Percentiles rank a stretch among this genome's conserved stretches.
Conservation (phyloP, 2,797 vertebrate species). For the Hirundo rustica region DNA sequence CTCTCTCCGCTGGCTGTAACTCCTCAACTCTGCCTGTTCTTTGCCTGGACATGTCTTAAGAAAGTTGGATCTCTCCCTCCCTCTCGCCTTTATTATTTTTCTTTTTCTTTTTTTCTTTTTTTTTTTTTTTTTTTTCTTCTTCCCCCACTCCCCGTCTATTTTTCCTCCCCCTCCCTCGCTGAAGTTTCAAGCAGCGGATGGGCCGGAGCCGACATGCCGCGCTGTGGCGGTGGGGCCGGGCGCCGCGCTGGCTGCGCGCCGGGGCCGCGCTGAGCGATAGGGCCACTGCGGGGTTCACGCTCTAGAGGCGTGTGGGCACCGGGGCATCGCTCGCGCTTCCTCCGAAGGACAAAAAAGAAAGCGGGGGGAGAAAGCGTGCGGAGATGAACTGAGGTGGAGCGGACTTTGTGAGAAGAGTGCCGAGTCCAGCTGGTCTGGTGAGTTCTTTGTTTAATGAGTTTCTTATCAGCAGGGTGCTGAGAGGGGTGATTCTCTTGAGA, state of each 20-base stretch:
- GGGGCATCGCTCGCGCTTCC: neutral
- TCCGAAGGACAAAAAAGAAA: neutral
- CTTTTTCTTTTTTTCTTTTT: neutral
- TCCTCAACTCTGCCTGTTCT: conserved; percentile 57
- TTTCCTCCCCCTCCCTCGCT: neutral
- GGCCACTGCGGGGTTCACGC: conserved; percentile 35
- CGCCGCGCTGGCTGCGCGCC: neutral
- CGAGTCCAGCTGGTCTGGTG: conserved; percentile 81
- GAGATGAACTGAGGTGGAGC: conserved; percentile 73
- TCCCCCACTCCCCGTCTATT: neutral
- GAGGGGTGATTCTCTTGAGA: neutral
- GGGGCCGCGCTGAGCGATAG: conserved; percentile 54
- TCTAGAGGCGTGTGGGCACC: neutral
- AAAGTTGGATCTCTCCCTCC: conserved; percentile 64
- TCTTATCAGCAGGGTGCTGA: neutral
- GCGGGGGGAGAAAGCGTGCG: neutral
- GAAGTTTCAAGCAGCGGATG: neutral
- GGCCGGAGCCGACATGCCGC: conserved; percentile 51
- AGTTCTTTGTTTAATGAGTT: conserved; percentile 73
- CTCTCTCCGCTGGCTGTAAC: conserved; percentile 38
- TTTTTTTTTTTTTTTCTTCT: accelerated
- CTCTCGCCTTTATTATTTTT: neutral
- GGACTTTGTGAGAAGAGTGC: conserved; percentile 49
- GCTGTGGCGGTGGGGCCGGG: conserved; percentile 36
- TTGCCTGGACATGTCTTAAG: conserved; percentile 74